Evolutionary conservation across 2,113 vertebrate genomes (phyloP).

Genomic region (Merops nubicus): DNA sequence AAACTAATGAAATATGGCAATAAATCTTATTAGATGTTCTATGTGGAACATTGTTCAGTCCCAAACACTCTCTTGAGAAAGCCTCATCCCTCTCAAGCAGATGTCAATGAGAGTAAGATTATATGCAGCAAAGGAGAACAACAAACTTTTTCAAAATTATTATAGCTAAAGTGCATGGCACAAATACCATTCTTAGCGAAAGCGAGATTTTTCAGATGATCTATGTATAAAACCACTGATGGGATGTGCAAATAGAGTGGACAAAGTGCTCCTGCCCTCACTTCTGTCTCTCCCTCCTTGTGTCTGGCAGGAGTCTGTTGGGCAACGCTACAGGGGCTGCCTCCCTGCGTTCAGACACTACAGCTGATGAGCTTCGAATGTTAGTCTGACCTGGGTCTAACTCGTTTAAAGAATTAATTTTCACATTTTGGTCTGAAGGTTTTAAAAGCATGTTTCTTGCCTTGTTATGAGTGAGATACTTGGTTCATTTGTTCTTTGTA

Average conservation of each 20-base stretch:
- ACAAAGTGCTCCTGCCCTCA: not conserved
- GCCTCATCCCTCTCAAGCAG: not conserved
- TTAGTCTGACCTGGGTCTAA: not conserved
- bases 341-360: not conserved
- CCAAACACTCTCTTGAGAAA: not conserved
- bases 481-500: not conserved
- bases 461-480: not conserved
- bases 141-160: not conserved
- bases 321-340: not conserved
- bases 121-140: not conserved
- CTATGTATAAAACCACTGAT: not conserved
- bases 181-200: not conserved
- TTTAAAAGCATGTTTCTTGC: not conserved
- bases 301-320: not conserved
- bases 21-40: not conserved
- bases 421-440: not conserved
- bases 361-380: not conserved
- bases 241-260: not conserved
- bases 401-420: not conserved
- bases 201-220: not conserved
- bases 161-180: not conserved
- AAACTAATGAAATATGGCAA: constrained; percentile 31
- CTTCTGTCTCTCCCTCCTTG: fast-evolving
- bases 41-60: not conserved
- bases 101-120: not conserved